Evolutionary conservation across 2,888 invertebrate species (phyloP), one percentile per base, ranked within the genome.

Genomic region (Argynnis bischoffii): DNA sequence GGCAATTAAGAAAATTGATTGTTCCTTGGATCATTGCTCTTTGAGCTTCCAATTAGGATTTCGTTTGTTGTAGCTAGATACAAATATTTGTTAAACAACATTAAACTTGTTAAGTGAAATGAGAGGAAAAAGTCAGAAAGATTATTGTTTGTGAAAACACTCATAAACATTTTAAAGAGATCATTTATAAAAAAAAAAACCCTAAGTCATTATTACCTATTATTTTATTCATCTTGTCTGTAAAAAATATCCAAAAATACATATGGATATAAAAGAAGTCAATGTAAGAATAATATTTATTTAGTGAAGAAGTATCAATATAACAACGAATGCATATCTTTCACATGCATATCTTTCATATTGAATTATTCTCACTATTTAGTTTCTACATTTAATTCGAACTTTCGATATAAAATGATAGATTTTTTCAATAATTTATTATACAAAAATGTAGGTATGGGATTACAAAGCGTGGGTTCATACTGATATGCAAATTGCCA

Each of bases 401-500:
- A 60, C 16, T 64, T 50, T 68, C 68, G 53, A 67, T 67, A 69
- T 65, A 41, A 55, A 71, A 67, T 68, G 70, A 69, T 66, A 67
- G 64, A 70, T 72, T 70, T 68, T 41, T 57, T 51, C 46, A 61
- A 63, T 69, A 64, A 67, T 73, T 73, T 71, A 72, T 73, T 64
- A 63, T 46, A 70, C 51, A 69, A 69, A 72, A 66, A 66, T 46
- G 55, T 65, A 54, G 35, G 60, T 69, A 69, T 72, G 67, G 55
- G 57, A 69, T 67, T 68, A 71, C 67, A 65, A 65, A 55, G 71
- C 71, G 71, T 71, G 71, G 71, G 71, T 60, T 69, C 64, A 46
- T 64, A 69, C 57, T 64, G 67, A 72, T 70, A 74, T 74, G 74
- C 71, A 73, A 73, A 73, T 73, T 69, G 69, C 61, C 65, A 67